Percentiles rank a stretch among this genome's conserved stretches.
phyloP scores from a whole-genome alignment of 2,797 vertebrate species.

The Ctenochaetus hawaiiensis region DNA sequence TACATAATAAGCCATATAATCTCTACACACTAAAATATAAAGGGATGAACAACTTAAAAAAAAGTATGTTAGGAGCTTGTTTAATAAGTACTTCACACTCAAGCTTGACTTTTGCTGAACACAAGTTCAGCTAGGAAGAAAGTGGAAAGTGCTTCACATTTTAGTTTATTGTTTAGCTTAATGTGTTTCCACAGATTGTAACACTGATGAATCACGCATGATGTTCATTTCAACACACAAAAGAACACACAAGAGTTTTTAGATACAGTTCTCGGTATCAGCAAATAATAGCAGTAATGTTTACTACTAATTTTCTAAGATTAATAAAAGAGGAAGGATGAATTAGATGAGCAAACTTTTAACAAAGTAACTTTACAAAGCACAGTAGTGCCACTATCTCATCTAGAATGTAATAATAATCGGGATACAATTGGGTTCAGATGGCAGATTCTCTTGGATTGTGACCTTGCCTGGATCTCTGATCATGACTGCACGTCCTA shows the following conservation, averaged over 20 bases:
- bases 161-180: neutral
- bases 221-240: neutral
- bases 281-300: no score
- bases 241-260: neutral
- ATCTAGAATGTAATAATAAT: neutral
- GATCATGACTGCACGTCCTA: neutral
- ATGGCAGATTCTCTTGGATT: no score
- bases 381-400: neutral
- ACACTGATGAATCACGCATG: neutral
- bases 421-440: neutral
- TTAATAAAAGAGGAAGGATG: neutral
- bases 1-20: conserved; percentile 21
- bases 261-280: no score
- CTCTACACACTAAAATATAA: conserved; percentile 15
- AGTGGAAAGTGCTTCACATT: neutral
- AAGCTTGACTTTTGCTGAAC: neutral
- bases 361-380: no score
- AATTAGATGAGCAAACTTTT: neutral
- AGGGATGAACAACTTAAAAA: neutral
- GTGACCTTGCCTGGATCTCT: no score
- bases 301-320: neutral
- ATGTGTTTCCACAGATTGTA: neutral
- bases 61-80: conserved; percentile 28
- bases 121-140: neutral
- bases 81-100: conserved; percentile 12